phyloP scores from a whole-genome alignment of 2,113 vertebrate species.

The Siniperca knerii region DNA sequence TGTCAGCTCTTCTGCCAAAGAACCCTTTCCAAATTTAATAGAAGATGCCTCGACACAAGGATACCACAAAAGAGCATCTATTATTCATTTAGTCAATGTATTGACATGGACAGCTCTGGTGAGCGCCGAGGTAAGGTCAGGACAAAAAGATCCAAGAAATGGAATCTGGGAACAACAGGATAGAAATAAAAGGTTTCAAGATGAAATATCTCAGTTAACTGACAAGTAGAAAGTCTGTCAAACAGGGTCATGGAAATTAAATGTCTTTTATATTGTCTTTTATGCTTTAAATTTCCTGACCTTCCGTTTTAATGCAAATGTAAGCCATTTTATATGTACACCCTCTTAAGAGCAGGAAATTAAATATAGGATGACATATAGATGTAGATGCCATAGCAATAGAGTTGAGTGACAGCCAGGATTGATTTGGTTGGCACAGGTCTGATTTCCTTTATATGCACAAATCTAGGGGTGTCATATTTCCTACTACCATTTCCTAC shows the following conservation, averaged over 20 bases:
- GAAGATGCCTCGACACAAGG: constrained; percentile 11
- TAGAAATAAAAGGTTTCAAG: constrained; percentile 15
- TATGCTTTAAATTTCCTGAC: constrained; percentile 7
- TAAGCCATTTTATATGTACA: constrained; percentile 21
- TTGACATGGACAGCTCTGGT: constrained; percentile 57
- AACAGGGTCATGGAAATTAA: not conserved
- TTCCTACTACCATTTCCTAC: not conserved
- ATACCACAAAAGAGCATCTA: constrained; percentile 53
- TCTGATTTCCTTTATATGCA: constrained; percentile 12
- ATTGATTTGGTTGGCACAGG: constrained; percentile 13
- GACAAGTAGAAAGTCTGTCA: constrained; percentile 4
- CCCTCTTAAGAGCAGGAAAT: not conserved
- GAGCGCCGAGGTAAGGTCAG: constrained; percentile 26
- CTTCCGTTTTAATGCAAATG: constrained; percentile 16
- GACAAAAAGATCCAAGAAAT: constrained; percentile 40
- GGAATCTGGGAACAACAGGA: constrained; percentile 28
- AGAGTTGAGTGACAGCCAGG: constrained; percentile 25
- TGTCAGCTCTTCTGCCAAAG: not conserved
- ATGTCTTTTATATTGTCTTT: not conserved
- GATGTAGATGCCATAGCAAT: not conserved
- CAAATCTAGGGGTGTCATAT: constrained; percentile 27
- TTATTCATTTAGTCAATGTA: constrained; percentile 70
- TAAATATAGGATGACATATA: not conserved
- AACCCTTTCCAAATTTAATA: constrained; percentile 15
- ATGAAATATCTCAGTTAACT: constrained; percentile 2